Evolutionary conservation across 2,888 invertebrate genomes (phyloP).

Genomic region (Rhagonycha lutea): DNA sequence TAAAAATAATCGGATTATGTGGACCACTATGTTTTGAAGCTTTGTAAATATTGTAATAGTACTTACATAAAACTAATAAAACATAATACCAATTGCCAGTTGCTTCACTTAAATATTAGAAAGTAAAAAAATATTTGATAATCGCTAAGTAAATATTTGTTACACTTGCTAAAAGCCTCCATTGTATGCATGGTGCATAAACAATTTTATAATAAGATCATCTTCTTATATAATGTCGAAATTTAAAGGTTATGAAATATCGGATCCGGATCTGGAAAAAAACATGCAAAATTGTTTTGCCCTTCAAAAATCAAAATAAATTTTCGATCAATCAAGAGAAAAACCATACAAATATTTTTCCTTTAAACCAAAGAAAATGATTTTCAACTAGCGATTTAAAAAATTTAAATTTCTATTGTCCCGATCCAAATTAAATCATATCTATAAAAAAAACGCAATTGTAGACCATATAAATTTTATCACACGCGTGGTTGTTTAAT

Average conservation of each 20-base stretch:
- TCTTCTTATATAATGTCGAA: too few relatives aligned
- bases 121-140: neutral
- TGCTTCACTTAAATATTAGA: neutral
- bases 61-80: neutral
- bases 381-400: neutral
- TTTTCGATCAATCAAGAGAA: neutral
- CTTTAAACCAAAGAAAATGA: neutral
- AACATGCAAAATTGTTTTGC: too few relatives aligned
- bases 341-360: neutral
- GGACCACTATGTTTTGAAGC: neutral
- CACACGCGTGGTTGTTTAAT: neutral
- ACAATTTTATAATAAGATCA: neutral
- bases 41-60: neutral
- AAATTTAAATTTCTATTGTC: neutral
- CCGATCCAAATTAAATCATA: neutral
- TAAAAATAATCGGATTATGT: neutral
- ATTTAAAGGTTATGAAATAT: neutral
- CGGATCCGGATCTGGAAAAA: neutral
- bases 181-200: neutral
- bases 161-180: neutral
- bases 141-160: neutral
- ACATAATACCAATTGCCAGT: neutral
- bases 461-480: neutral
- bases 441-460: neutral
- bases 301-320: too few relatives aligned